These are phyloP conservation scores for Brachystomella parvula DNA, from an alignment of 1,140 invertebrate species.

Conservation along the genomic window DNA sequence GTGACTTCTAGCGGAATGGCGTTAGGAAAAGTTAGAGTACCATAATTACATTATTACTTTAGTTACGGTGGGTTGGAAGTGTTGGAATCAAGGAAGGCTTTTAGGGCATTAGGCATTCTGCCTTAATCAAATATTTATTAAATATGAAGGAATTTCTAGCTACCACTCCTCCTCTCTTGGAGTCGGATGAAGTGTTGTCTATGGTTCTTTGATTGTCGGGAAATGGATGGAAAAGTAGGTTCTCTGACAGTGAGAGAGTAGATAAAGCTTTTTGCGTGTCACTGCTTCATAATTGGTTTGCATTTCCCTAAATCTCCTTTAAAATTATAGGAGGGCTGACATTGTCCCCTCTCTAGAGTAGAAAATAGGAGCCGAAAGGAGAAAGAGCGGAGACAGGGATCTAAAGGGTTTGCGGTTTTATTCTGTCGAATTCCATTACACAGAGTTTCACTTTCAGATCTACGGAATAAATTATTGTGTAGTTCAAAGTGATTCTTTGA, in stretches of 20 bases:
- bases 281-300: conserved; percentile 12
- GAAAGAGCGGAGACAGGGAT: too few relatives aligned
- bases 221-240: neutral
- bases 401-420: too few relatives aligned
- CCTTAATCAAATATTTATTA: conserved; percentile 10
- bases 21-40: neutral
- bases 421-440: too few relatives aligned
- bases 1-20: neutral
- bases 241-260: neutral
- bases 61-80: neutral
- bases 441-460: too few relatives aligned
- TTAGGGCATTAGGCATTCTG: neutral
- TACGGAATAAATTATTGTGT: too few relatives aligned
- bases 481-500: conserved; percentile 16
- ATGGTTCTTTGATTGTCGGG: too few relatives aligned
- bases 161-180: neutral
- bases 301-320: neutral
- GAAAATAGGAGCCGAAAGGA: too few relatives aligned
- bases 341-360: neutral
- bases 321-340: neutral
- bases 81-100: neutral
- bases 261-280: conserved; percentile 12
- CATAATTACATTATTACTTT: neutral
- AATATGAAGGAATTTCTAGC: conserved; percentile 17
- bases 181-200: neutral